Percentiles rank a stretch among this genome's conserved stretches.
phyloP scores from a whole-genome alignment of 1,140 invertebrate genomes.

The Physella acuta region DNA sequence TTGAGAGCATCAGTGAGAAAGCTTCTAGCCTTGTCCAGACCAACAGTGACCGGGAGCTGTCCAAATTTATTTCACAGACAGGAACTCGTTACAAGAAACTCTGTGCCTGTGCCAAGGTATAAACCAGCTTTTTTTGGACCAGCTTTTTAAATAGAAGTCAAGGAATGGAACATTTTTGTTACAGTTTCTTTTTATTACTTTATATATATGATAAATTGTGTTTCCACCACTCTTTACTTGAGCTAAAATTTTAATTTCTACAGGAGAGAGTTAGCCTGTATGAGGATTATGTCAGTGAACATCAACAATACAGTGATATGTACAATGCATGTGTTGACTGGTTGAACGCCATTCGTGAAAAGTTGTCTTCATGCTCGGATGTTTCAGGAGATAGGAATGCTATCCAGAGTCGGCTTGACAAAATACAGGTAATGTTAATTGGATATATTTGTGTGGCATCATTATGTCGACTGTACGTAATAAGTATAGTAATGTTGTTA shows the following conservation, averaged over 20 bases:
- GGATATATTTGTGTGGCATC: no score
- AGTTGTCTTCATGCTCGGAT: conserved; percentile 83
- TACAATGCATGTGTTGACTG: conserved; percentile 87
- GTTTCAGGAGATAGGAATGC: conserved; percentile 83
- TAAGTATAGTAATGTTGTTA: no score
- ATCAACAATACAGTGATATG: conserved; percentile 88
- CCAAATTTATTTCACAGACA: conserved; percentile 45
- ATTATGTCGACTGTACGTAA: no score
- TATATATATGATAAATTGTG: no score
- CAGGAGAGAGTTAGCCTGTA: conserved; percentile 66
- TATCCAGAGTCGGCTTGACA: conserved; percentile 87
- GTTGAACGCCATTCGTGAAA: conserved; percentile 85
- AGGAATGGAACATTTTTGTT: no score
- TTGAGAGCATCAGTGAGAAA: conserved; percentile 79
- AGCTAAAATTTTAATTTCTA: no score
- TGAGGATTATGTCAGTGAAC: conserved; percentile 86
- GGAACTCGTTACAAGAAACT: conserved; percentile 51
- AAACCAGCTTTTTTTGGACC: no score
- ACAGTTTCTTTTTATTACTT: no score
- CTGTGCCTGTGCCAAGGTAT: conserved; percentile 50
- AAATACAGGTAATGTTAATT: conserved; percentile 68
- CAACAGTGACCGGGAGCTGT: conserved; percentile 43
- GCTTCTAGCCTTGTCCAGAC: conserved; percentile 74
- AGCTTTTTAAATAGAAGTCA: no score
- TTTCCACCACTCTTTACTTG: no score